Evolutionary conservation across 2,888 invertebrate genomes (phyloP).

Genomic region (Plebejus melissa): DNA sequence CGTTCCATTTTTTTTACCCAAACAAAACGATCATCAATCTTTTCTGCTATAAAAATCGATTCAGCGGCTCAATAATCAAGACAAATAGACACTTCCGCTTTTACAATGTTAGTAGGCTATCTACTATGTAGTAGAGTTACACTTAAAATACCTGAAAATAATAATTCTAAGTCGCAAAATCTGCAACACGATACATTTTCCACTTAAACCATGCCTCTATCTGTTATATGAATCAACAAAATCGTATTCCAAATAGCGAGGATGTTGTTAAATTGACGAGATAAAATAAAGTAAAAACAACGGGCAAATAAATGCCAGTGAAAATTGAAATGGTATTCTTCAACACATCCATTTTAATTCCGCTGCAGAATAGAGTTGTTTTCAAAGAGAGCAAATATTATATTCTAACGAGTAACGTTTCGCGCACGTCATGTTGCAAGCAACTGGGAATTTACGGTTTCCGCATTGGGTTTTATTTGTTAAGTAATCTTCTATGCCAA

Average conservation of each 20-base stretch:
- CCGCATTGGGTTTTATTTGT: not conserved
- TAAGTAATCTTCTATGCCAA: not conserved
- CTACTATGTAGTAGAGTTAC: too few species aligned
- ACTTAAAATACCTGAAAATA: too few species aligned
- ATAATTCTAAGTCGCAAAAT: not conserved
- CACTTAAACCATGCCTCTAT: not conserved
- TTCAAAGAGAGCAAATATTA: conserved; percentile 6
- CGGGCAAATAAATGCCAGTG: conserved; percentile 2
- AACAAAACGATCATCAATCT: too few species aligned
- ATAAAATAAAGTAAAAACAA: not conserved
- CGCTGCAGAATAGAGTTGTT: conserved; percentile 8
- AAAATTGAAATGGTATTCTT: conserved; percentile 5
- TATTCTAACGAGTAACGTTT: not conserved
- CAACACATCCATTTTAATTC: conserved; percentile 2
- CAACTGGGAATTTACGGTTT: not conserved
- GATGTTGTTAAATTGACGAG: not conserved
- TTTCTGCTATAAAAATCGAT: too few species aligned
- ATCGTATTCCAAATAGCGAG: not conserved
- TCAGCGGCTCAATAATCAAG: too few species aligned
- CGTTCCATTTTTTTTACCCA: too few species aligned
- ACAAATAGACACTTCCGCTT: too few species aligned
- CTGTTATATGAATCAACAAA: not conserved
- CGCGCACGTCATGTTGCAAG: conserved; percentile 1
- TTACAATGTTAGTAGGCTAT: too few species aligned
- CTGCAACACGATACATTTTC: too few species aligned